Evolutionary conservation across 30 jellyfish, hydroid and myxozoan genomes (phyloP), one percentile per base, ranked within the genome.

Genomic region (Aurelia aurita): DNA sequence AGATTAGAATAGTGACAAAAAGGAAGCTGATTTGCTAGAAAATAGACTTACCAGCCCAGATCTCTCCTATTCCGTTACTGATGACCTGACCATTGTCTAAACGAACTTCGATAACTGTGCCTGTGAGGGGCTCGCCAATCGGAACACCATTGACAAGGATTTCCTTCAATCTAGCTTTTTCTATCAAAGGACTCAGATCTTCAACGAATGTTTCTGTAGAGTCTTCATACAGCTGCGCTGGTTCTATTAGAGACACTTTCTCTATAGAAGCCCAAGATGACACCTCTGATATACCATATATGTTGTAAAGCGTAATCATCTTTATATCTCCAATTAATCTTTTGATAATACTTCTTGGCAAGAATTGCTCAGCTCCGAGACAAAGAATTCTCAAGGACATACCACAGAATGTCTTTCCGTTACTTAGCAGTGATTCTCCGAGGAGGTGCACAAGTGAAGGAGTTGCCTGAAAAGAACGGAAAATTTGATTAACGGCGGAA

Each of bases 311-410:
- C 67, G 66, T 74, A 20, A 81, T 25, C 8, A 32, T 25, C 4
- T 29, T 2, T 1, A 74, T 34, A 15, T 58, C 16, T 20, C 63
- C 69, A 4, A 76, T 39, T 71, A 60, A 67, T 74, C 65, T 58
- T n/a, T 34, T 63, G 66, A 86, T n/a, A 34, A 23, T 34, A 11
- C 47, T 11, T 70, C 22, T 82, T 19, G 72, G 26, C 43, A 89
- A 90, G 73, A 94, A 85, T 39, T 91, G 87, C 69, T 94, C 99
- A 14, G 98, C 99, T 20, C 99, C 99, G 25, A 89, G 81, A 49
- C 95, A 90, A 25, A 94, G 60, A 6, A 89, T 76, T 25, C 96
- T 89, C 68, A 94, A 57, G 22, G 94, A 49, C 15, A 90, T 86
- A 16, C 77, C 80, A 16, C 80, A 46, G 53, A 62, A 51, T 43